A percentile compares a stretch with the other conserved stretches of the same genome.
These are phyloP conservation scores for Hyles lineata DNA, from an alignment of 2,888 invertebrate species.

Conservation along the genomic window DNA sequence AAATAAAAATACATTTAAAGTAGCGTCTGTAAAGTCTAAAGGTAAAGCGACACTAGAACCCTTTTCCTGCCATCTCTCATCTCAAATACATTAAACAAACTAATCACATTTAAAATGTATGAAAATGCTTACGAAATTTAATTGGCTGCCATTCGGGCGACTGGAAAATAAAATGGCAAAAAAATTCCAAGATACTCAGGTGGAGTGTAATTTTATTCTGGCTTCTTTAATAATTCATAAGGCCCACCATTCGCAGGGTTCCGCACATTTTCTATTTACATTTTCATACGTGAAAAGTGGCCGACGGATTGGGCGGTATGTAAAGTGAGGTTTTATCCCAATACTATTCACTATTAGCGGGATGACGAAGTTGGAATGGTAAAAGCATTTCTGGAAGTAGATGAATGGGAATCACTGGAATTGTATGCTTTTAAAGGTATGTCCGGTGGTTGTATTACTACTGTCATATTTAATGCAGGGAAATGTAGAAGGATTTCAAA, in stretches of 20 bases:
- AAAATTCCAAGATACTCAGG: conserved; percentile 40
- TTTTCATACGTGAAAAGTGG: conserved; percentile 59
- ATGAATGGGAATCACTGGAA: not conserved
- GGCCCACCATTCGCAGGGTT: conserved; percentile 52
- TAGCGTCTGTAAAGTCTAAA: too few species aligned
- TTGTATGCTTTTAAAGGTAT: not conserved
- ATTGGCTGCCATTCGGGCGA: conserved; percentile 32
- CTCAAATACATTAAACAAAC: not conserved
- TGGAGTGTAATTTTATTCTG: conserved; percentile 57
- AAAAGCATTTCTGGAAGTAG: not conserved
- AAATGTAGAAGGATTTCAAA: too few species aligned
- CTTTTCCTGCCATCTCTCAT: not conserved
- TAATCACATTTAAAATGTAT: conserved; percentile 19
- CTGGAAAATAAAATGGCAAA: conserved; percentile 47
- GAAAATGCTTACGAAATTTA: conserved; percentile 26
- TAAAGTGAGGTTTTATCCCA: conserved; percentile 49
- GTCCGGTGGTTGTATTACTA: not conserved
- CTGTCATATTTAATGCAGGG: too few species aligned
- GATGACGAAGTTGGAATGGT: conserved; percentile 9
- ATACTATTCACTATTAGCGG: conserved; percentile 32
- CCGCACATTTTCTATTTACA: conserved; percentile 60
- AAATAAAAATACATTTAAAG: too few species aligned
- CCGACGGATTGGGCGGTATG: conserved; percentile 44
- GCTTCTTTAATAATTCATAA: conserved; percentile 63
- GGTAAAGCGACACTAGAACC: too few species aligned